Base-by-base conservation (phyloP, 2,113 vertebrate species). In the Heloderma charlesbogerti region DNA sequence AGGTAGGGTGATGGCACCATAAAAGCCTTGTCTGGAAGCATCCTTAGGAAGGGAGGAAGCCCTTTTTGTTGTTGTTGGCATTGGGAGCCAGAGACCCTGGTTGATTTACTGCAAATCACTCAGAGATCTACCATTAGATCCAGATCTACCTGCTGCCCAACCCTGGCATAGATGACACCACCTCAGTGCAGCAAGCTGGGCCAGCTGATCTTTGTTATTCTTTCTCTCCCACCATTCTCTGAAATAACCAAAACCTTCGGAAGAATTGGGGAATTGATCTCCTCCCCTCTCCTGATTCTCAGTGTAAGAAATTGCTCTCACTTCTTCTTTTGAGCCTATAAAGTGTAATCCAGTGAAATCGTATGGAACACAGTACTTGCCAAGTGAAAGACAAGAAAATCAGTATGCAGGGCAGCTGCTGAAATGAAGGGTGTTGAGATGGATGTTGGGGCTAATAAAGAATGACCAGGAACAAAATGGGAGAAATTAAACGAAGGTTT, bases 381-480 rank as follows among this genome's bases (percentile, higher is more conserved):
- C 54, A 72, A 16, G 48, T 37, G 66, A 57, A 82, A 74, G 69
- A 40, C 12, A 40, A 79, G 72, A 40, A 82, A 69, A 89, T 86
- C 51, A 86, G 29, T 29, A 43, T 84, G 54, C 81, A 63, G 40
- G 54, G 25, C 31, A 63, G 40, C 57, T 20, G 54, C 71, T 45
- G 71, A 75, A 86, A 90, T 79, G 57, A 79, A 79, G 79, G 86
- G 18, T 54, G 74, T 22, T 78, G 29, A 80, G 84, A 84, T 84
- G 71, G 57, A 90, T 90, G 83, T 51, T 40, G 43, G 89, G 60
- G 27, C 83, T 90, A 86, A 90, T 78, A 29, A 79, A 79, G 63
- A 54, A 69, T 12, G 43, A 86, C 74, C 37, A 29, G 51, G 67
- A 89, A 89, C 79, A 83, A 89, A 60, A 72, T 74, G 80, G 45